Percentiles rank a stretch among this genome's conserved stretches.
phyloP scores from a whole-genome alignment of 2,797 vertebrate genomes.

The Microctenopoma steveboyesi region DNA sequence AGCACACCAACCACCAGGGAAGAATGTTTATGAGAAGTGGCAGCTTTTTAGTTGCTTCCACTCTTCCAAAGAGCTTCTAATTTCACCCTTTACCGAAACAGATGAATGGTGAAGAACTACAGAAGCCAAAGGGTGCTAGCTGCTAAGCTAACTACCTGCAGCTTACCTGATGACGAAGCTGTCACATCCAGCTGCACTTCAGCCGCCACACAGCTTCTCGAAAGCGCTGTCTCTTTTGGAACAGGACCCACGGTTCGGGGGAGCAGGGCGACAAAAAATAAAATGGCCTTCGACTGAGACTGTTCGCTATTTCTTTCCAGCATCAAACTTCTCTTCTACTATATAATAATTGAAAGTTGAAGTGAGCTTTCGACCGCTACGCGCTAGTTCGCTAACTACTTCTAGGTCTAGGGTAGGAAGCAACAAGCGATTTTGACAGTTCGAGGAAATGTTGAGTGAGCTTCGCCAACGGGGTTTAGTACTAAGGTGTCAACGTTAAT shows the following conservation, averaged over 20 bases:
- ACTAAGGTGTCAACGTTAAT: background rate
- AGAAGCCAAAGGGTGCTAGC: constrained; percentile 24
- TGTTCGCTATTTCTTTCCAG: constrained; percentile 4
- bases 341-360: constrained; percentile 18
- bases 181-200: constrained; percentile 79
- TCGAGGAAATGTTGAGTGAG: constrained; percentile 65
- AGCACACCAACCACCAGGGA: constrained; percentile 1
- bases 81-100: background rate
- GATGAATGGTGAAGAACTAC: background rate
- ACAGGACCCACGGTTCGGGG: background rate
- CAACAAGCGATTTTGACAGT: constrained; percentile 86
- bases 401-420: constrained; percentile 77
- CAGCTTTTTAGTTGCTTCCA: background rate
- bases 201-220: constrained; percentile 35
- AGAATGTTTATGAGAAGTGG: background rate
- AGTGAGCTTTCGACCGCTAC: constrained; percentile 27
- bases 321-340: constrained; percentile 49
- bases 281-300: background rate
- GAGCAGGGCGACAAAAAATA: constrained; percentile 13
- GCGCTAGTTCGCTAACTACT: constrained; percentile 79
- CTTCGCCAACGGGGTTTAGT: constrained; percentile 19
- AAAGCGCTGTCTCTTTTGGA: constrained; percentile 26
- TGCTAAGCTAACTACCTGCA: constrained; percentile 73
- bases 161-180: constrained; percentile 78
- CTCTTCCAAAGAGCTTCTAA: background rate